Evolutionary conservation across 2,113 vertebrate species (phyloP), one percentile per base, ranked within the genome.

Genomic region (Corapipo altera): DNA sequence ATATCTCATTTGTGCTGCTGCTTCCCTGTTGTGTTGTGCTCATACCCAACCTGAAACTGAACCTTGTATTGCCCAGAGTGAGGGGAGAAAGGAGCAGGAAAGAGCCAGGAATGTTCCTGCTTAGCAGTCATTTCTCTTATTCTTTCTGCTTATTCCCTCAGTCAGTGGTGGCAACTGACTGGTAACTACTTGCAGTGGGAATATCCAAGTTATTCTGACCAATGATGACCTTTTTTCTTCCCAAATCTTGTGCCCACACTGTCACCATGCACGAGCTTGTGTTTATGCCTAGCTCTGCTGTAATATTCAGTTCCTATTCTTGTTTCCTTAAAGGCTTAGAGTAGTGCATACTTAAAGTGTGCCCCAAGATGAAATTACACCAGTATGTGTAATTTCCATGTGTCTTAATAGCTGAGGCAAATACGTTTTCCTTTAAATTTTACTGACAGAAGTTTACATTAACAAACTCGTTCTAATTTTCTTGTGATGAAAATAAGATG

Each of bases 191-290:
- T 28, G 3, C 2, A 8, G n/a, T 16, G 37, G 51, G 23, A 62
- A 9, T 70, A 46, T 48, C 12, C 46, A 9, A 8, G 51, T 46
- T 33, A 1, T 10, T 3, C 41, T 85, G 73, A 43, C 20, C 39
- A 73, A 0, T 13, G 35, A 11, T 57, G 54, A 11, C 14, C 4
- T 1, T 18, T 35, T 49, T 28, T 8, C 48, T 41, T 39, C n/a
- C 39, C n/a, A 39, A 5, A 4, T 39, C 30, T 24, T 48, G 32
- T 73, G 43, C 51, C 44, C 26, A 10, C 14, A 2, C 6, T 81
- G 24, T 65, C 28, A 13, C 17, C 1, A 0, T 30, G 20, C 26
- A 21, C 0, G 0, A 54, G 23, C 37, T 22, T 49, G 7, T 8
- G 6, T 51, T 54, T 20, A 3, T 81, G 32, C 51, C 1, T 4